Base-by-base conservation (phyloP, 2,888 invertebrate genomes). In the Drosophila mimica region DNA sequence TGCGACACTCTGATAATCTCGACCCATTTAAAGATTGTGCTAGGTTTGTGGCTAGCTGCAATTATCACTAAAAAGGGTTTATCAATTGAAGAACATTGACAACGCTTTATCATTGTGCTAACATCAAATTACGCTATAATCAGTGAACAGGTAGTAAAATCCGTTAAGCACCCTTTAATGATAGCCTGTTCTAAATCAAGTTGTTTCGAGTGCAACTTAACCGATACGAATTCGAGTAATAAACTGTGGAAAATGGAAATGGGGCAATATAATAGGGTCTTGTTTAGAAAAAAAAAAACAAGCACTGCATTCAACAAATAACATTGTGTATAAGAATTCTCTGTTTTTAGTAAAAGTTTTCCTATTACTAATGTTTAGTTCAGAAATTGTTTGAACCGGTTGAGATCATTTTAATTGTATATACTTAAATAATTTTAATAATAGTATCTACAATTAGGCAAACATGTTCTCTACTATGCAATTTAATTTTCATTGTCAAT, bases 381-480 rank as follows among this genome's bases (percentile, higher is more conserved):
- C 6, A 13, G 15, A n/a, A 28, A n/a, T 34, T 28, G 17, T 34
- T 34, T 20, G 15, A 51, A 15, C 36, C 7, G 38, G 31, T 38
- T 57, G 15, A 31, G 15, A 34, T 36, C 48, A 52, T 43, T 33
- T 63, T 56, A 59, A 60, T 66, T 54, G 15, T 43, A n/a, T 25
- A 34, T 31, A 40, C 59, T 56, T 33, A 62, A 61, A 58, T 65
- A 59, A 63, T 70, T 70, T 34, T 40, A 25, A 40, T 70, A 70
- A 53, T 70, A 40, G 70, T 62, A 11, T 20, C 46, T 49, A 68
- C 7, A 40, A 70, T 70, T 70, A 51, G 40, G 25, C 20, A 31
- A 49, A 70, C 71, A 54, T 70, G 61, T 54, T 51, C 11, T 70
- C 17, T n/a, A 25, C 25, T 58, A 8, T 51, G n/a, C n/a, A 51